Conservation (phyloP, 2,113 vertebrate species). For the Nerophis lumbriciformis region DNA sequence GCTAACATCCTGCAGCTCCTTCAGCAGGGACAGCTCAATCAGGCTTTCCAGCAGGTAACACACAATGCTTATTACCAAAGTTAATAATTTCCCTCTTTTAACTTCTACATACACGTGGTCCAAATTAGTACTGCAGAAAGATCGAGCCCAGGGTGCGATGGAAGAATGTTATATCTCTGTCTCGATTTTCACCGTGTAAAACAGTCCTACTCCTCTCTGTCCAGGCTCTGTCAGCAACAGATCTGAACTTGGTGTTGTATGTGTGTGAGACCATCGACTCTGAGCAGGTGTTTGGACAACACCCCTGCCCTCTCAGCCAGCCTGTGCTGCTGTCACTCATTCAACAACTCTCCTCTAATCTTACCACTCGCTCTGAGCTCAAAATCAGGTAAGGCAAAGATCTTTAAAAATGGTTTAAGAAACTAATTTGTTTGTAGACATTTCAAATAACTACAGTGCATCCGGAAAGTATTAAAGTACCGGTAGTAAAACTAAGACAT, state of each 20-base stretch:
- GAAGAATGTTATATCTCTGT: too few species aligned
- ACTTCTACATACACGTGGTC: too few species aligned
- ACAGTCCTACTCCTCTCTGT: background rate
- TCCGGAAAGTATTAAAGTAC: too few species aligned
- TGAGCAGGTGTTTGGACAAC: slow-evolving; percentile 91
- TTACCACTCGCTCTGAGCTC: slow-evolving; percentile 88
- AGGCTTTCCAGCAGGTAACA: slow-evolving; percentile 95
- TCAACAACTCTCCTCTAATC: slow-evolving; percentile 94
- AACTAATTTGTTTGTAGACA: too few species aligned
- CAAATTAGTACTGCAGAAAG: too few species aligned
- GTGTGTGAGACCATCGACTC: slow-evolving; percentile 96
- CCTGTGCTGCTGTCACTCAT: slow-evolving; percentile 97
- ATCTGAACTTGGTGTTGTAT: slow-evolving; percentile 92
- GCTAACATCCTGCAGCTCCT: slow-evolving; percentile 89
- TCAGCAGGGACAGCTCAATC: slow-evolving; percentile 96
- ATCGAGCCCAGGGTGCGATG: too few species aligned
- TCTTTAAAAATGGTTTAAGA: background rate
- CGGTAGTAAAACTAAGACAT: too few species aligned
- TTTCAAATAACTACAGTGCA: too few species aligned
- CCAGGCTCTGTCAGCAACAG: slow-evolving; percentile 92
- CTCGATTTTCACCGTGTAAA: background rate
- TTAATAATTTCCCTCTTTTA: too few species aligned
- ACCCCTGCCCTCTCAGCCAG: slow-evolving; percentile 89
- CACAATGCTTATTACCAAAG: background rate
- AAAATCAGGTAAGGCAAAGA: slow-evolving; percentile 81